These are phyloP conservation scores for Eubucco bourcierii DNA, from an alignment of 2,113 vertebrate genomes.

Conservation along the genomic window DNA sequence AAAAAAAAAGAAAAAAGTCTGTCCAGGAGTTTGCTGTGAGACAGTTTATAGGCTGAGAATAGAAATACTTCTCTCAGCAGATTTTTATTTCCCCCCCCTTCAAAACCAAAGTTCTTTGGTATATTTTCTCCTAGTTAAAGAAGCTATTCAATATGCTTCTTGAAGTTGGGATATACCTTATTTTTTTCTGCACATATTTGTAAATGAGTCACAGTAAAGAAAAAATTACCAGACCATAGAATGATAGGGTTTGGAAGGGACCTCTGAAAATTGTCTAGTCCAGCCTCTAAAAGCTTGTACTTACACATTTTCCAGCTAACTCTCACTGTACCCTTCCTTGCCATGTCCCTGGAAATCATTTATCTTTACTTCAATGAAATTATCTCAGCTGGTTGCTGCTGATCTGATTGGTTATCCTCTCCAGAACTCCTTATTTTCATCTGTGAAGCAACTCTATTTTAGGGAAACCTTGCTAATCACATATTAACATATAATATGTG, in stretches of 20 bases:
- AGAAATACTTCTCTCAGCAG: background rate
- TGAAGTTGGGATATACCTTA: background rate
- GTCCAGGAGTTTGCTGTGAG: background rate
- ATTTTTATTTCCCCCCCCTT: background rate
- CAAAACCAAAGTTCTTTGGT: background rate
- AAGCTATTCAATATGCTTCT: background rate
- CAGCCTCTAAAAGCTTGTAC: background rate
- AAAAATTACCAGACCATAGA: too few relatives aligned
- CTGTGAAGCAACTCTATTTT: background rate
- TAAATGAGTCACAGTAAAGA: background rate
- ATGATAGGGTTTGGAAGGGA: too few relatives aligned
- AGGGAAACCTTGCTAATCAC: background rate
- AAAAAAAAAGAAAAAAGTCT: background rate
- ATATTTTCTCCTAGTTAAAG: background rate
- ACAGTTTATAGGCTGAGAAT: background rate
- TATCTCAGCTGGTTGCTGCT: background rate
- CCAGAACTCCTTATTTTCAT: background rate
- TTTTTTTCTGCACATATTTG: background rate
- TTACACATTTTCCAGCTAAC: background rate
- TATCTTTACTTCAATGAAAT: background rate
- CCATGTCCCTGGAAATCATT: background rate
- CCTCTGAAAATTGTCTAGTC: too few relatives aligned
- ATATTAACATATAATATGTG: background rate
- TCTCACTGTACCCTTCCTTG: background rate
- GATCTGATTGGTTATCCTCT: background rate